Evolutionary conservation across 2,888 invertebrate species (phyloP), one percentile per base, ranked within the genome.

Genomic region (Thysanoteuthis rhombus): DNA sequence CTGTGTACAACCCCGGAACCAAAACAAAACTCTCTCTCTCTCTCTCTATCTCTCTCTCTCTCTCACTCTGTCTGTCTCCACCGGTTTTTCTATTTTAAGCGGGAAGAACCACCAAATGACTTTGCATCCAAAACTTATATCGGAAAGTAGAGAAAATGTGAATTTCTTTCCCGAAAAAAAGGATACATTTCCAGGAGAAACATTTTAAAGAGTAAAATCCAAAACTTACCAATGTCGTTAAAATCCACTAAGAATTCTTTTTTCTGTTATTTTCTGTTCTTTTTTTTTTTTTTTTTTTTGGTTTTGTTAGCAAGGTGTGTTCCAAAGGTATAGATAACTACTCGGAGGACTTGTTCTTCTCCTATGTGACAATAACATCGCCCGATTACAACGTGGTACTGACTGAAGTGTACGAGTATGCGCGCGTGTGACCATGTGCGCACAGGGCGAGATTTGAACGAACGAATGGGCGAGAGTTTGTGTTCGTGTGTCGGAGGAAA

Each of bases 361-460:
- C 75, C 75, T 75, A 75, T 75, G 75, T 75, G 75, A 75, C 75
- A 75, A 75, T 75, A 75, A 75, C 75, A 75, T n/a, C n/a, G 75
- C 75, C 75, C n/a, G n/a, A 75, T 75, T 25, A 75, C 75, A 75
- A 75, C 75, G 75, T 75, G 75, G 75, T 75, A 75, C 75, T 75
- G 75, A 36, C 75, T 75, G n/a, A 12, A n/a, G n/a, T 16, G n/a
- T 75, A 75, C 75, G 75, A n/a, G 36, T 75, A 12, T 75, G 75
- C 22, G 75, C 58, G 58, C 75, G 75, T 75, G n/a, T 75, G n/a
- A 75, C 75, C 75, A 75, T 75, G 75, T 75, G 75, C n/a, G 75
- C 75, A n/a, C 75, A n/a, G n/a, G n/a, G n/a, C 4, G 75, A 75
- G 75, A 75, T 75, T 75, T 75, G 75, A 75, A 75, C n/a, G 75